Base-by-base conservation (phyloP, 2,888 invertebrate genomes). In the Lasioglossum lativentre region DNA sequence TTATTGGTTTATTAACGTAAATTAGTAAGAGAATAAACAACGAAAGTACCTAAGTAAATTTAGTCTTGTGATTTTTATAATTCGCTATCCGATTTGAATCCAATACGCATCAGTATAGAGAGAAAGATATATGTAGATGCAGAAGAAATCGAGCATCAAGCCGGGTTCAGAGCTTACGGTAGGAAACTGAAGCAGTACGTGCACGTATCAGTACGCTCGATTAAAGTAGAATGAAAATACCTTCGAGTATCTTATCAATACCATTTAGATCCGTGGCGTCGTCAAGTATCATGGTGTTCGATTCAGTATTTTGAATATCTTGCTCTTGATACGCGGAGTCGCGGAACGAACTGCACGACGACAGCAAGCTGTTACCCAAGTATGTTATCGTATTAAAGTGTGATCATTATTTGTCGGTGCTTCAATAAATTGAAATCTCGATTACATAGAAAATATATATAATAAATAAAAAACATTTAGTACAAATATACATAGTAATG, bases 281-380 rank as follows among this genome's bases (percentile, higher is more conserved):
- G 90, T 96, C 96, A 82, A 94, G 93, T 74, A 92, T 92, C 90
- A 96, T 96, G 90, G 95, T 95, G 92, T 95, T 95, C 86, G 95
- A 96, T 84, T 95, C 95, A 52, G 94, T 92, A 86, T 93, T 94
- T 86, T 95, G 96, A 91, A 96, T 96, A 86, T 96, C 96, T 90
- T 96, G 96, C 89, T 97, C 97, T 92, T 97, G 97, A 95, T 97
- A 97, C 89, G 97, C 97, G 88, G 98, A 97, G 95, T 98, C 98
- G 92, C 98, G 97, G 96, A 98, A 98, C 77, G 98, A 98, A 95
- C 98, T 98, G 96, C 97, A 97, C 95, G 97, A 97, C 92, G 97
- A 97, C 95, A 97, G 96, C 95, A 97, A 95, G 96, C 97, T 97
- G 96, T 93, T 96, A 95, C 89, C 89, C 88, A 92, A 91, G 91